Evolutionary conservation across 2,888 invertebrate species (phyloP).

Genomic region (Tipula lateralis): DNA sequence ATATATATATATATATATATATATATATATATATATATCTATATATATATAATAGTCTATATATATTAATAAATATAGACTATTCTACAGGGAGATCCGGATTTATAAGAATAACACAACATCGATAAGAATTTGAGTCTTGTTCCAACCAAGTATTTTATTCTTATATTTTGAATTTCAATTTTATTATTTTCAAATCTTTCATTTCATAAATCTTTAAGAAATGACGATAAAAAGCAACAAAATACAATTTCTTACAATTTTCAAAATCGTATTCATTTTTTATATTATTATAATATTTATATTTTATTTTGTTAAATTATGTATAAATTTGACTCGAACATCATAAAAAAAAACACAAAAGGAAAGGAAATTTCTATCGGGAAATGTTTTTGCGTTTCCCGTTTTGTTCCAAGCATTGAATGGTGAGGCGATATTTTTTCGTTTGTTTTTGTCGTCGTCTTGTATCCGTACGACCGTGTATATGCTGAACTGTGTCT

Average conservation of each 20-base stretch:
- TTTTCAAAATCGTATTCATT: not conserved
- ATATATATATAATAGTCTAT: too few relatives aligned
- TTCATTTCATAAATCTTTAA: not conserved
- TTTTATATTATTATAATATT: not conserved
- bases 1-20: too few relatives aligned
- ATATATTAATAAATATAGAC: too few relatives aligned
- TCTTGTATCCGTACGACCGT: not conserved
- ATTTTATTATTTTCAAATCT: not conserved
- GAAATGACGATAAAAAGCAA: not conserved
- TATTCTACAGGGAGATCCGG: too few relatives aligned
- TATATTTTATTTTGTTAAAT: not conserved
- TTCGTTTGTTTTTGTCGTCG: not conserved
- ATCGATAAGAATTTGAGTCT: not conserved
- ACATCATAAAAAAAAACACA: not conserved
- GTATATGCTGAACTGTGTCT: not conserved
- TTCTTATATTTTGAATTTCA: not conserved
- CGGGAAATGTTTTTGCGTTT: not conserved
- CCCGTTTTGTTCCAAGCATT: not conserved
- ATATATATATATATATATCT: too few relatives aligned
- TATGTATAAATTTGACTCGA: conserved; percentile 13
- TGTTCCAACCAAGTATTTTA: not conserved
- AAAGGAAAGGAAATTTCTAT: not conserved
- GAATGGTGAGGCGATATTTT: not conserved
- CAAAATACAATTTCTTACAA: not conserved
- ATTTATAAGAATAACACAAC: not conserved